Percentiles rank a stretch among this genome's conserved stretches.
Conservation (phyloP, 2,113 vertebrate species). For the Acinonyx jubatus region DNA sequence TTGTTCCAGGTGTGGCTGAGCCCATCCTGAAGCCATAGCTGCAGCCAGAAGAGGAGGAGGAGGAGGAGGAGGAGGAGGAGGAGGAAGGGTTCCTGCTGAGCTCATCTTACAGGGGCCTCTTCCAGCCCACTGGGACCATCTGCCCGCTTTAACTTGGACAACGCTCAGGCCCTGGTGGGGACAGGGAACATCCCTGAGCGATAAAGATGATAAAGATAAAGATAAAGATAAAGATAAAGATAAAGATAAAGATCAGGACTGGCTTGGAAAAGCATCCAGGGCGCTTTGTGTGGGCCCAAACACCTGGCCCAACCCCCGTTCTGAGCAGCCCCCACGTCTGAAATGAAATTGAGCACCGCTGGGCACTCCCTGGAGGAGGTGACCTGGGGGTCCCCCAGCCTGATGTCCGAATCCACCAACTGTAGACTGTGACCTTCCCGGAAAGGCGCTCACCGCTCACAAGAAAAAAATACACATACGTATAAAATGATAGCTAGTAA, state of each 20-base stretch:
- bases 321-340: neutral
- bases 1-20: neutral
- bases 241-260: conserved; percentile 14
- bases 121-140: neutral
- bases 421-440: neutral
- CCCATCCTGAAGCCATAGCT: neutral
- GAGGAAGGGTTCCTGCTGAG: neutral
- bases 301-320: neutral
- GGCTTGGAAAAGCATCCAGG: neutral
- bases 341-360: accelerated
- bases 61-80: neutral
- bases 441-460: neutral
- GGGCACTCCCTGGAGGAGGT: neutral
- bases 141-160: neutral
- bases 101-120: conserved; percentile 45
- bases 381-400: neutral
- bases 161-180: neutral
- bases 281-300: neutral
- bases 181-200: conserved; percentile 43
- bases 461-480: accelerated
- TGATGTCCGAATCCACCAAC: accelerated
- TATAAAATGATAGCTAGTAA: accelerated
- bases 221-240: conserved; percentile 37
- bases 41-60: neutral
- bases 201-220: conserved; percentile 38